Base-by-base conservation (phyloP, 2,113 vertebrate genomes). In the Gymnorhina tibicen region DNA sequence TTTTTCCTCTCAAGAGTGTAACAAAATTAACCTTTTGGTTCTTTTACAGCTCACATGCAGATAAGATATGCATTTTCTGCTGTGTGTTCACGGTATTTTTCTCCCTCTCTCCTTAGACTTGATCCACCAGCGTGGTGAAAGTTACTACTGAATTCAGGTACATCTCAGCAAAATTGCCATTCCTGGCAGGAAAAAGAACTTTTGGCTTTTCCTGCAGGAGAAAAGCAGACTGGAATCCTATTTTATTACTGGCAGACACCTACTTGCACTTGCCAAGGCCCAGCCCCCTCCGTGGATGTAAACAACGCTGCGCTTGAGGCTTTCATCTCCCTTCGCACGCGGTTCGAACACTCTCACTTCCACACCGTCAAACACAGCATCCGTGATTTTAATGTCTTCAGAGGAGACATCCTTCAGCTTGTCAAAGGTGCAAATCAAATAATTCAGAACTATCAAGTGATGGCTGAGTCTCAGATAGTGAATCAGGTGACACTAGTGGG, bases 241-340 rank as follows among this genome's bases (percentile, higher is more conserved):
- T 88, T 91, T 72, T 84, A 74, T 84, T 88, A 83, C 50, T n/a
- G 41, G 26, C 68, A 91, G 85, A 68, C 49, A 99, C 99, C 82
- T 98, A 99, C 99, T 98, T 97, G 98, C 98, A 46, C 99, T 99
- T 79, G 98, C 98, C 63, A 99, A 94, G 18, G 99, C 99, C 99
- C 99, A 99, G 69, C 99, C 99, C 18, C 99, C 99, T 59, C 99
- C 99, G 0, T 99, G 99, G 95, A 99, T 98, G 58, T 99, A 99
- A 66, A 99, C 24, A 30, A 99, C 76, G 1, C 98, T 97, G 78
- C 99, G 98, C 83, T 96, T 99, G 79, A 98, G 98, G 1, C 90
- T 96, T 53, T 97, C 97, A 53, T 98, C 97, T 32, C 20, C 75
- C 76, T 74, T 92, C 0, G 94, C 96, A 11, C 92, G 93, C 6